Conservation (phyloP, 2,113 vertebrate genomes). For the Leuciscus idus region DNA sequence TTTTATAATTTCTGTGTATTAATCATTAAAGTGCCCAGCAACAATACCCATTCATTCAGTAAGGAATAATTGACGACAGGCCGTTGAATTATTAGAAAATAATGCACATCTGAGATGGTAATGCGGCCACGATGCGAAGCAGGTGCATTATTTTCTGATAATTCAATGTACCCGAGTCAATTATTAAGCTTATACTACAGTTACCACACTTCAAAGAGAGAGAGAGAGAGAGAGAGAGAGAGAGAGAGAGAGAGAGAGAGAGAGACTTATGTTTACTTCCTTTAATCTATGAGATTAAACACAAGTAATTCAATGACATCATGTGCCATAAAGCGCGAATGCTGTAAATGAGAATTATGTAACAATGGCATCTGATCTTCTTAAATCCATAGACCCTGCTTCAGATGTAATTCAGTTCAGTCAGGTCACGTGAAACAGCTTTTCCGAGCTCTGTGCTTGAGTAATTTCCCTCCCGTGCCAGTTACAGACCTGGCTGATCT, state of each 20-base stretch:
- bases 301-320: constrained; percentile 21
- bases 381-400: constrained; percentile 66
- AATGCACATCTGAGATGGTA: too few species aligned
- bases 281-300: constrained; percentile 18
- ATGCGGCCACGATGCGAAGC: too few species aligned
- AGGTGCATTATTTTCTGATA: too few species aligned
- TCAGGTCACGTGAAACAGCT: constrained; percentile 67
- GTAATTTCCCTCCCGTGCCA: constrained; percentile 13
- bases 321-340: constrained; percentile 24
- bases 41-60: background rate
- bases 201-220: too few species aligned
- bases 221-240: too few species aligned
- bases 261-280: background rate
- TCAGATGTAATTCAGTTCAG: constrained; percentile 60
- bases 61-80: too few species aligned
- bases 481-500: background rate
- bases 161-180: too few species aligned
- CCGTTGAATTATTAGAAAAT: too few species aligned
- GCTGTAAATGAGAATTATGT: constrained; percentile 58
- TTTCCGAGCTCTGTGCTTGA: constrained; percentile 25
- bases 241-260: too few species aligned
- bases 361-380: constrained; percentile 65
- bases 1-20: background rate
- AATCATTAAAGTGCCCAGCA: background rate
- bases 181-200: too few species aligned